Conservation (phyloP, 2,888 invertebrate species). For the Pachymerium ferrugineum region DNA sequence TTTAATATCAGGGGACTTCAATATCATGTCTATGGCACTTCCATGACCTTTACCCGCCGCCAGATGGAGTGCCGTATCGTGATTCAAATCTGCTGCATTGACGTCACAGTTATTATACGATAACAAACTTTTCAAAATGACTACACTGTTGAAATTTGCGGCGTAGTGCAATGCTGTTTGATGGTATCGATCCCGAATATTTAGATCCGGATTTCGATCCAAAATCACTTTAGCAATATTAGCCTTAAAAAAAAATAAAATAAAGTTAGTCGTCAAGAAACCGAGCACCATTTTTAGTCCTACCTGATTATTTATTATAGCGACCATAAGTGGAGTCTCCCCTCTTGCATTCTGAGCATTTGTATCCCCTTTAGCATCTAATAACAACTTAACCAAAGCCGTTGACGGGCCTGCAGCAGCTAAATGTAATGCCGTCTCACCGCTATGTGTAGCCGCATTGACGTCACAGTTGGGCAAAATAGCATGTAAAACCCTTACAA, state of each 20-base stretch:
- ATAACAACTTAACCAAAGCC: conserved; percentile 35
- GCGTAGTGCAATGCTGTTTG: conserved; percentile 42
- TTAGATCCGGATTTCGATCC: conserved; percentile 31
- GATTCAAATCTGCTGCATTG: conserved; percentile 37
- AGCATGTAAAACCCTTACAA: conserved; percentile 31
- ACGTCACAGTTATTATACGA: conserved; percentile 38
- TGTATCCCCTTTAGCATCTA: conserved; percentile 35
- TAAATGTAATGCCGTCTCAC: conserved; percentile 38
- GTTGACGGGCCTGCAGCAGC: conserved; percentile 31
- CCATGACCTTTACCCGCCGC: conserved; percentile 38
- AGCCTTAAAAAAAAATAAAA: not conserved
- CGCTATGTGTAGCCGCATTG: conserved; percentile 29
- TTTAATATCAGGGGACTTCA: not conserved
- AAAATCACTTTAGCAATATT: not conserved
- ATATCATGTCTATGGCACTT: conserved; percentile 11
- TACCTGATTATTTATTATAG: conserved; percentile 35
- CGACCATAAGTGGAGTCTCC: conserved; percentile 37
- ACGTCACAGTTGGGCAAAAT: conserved; percentile 35
- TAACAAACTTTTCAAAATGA: conserved; percentile 36
- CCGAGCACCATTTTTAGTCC: no score
- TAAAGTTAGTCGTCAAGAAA: not conserved
- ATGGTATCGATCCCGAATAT: conserved; percentile 37
- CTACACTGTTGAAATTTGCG: conserved; percentile 39
- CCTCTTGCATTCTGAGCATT: conserved; percentile 37
- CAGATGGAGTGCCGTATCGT: conserved; percentile 38